Evolutionary conservation across 2,888 invertebrate species (phyloP).

Genomic region (Phaonia tiefii): DNA sequence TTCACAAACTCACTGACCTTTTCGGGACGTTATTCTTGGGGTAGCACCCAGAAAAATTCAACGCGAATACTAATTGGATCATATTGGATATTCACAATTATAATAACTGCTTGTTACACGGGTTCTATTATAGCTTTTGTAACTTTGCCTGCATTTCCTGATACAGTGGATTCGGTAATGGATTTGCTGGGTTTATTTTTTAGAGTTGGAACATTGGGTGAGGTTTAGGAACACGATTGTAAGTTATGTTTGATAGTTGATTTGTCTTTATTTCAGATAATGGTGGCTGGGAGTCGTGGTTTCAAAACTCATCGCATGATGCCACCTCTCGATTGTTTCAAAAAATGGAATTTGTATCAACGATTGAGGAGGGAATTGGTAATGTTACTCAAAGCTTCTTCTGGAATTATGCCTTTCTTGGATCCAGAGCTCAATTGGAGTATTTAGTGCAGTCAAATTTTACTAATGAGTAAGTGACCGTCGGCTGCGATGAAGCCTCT

Average conservation of each 20-base stretch:
- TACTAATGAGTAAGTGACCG: conserved; percentile 83
- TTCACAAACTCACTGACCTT: conserved; percentile 91
- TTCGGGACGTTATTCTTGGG: conserved; percentile 86
- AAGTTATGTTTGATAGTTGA: background rate
- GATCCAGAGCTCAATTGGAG: conserved; percentile 86
- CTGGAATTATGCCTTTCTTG: conserved; percentile 89
- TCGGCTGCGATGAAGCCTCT: no score
- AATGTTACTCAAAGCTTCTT: conserved; percentile 89
- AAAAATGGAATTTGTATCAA: conserved; percentile 86
- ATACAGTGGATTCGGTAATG: conserved; percentile 86
- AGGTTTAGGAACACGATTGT: conserved; percentile 31
- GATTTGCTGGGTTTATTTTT: conserved; percentile 86
- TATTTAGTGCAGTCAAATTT: conserved; percentile 88
- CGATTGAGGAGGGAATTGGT: conserved; percentile 85
- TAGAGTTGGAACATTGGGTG: conserved; percentile 87
- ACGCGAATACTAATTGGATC: conserved; percentile 87
- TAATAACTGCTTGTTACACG: conserved; percentile 91
- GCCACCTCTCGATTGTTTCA: conserved; percentile 84
- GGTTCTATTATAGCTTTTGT: conserved; percentile 93
- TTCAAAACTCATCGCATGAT: conserved; percentile 86
- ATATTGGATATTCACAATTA: conserved; percentile 93
- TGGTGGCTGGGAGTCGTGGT: conserved; percentile 89
- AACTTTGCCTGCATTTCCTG: conserved; percentile 88
- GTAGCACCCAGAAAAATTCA: conserved; percentile 85
- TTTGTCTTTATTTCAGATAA: conserved; percentile 81